A percentile compares a stretch with the other conserved stretches of the same genome.
Evolutionary conservation across 2,113 vertebrate genomes (phyloP).

Genomic region (Brachypteracias leptosomus): DNA sequence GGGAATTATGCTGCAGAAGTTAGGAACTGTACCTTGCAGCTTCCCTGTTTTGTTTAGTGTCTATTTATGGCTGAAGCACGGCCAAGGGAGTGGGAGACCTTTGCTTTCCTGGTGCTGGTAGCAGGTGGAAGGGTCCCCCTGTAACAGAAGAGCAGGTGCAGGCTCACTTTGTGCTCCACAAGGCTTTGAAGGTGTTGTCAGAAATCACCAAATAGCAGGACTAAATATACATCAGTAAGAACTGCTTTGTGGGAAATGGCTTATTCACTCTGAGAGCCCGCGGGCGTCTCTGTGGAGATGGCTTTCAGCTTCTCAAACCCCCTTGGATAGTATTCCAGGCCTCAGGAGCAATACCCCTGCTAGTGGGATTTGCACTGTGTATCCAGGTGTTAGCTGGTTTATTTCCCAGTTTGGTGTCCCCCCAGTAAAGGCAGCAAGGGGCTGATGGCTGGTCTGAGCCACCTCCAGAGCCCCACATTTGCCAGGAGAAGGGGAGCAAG

Average conservation of each 20-base stretch:
- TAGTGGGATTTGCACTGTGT: not conserved
- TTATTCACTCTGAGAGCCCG: not conserved
- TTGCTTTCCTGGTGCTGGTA: not conserved
- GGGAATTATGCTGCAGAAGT: not conserved
- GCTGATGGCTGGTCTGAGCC: not conserved
- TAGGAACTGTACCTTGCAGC: not conserved
- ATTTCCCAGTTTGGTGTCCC: not conserved
- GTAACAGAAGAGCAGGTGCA: not conserved
- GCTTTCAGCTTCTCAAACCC: no score
- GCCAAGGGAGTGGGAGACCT: not conserved
- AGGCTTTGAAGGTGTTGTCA: not conserved
- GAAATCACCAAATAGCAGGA: not conserved
- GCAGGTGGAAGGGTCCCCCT: not conserved
- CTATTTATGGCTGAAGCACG: not conserved
- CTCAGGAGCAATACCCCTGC: not conserved
- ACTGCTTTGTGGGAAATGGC: not conserved
- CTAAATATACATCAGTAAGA: not conserved
- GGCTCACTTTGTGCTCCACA: rapidly evolving
- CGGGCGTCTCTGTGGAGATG: no score
- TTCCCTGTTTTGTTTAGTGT: not conserved
- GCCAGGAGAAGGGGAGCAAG: not conserved
- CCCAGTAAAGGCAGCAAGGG: rapidly evolving
- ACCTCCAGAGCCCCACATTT: not conserved
- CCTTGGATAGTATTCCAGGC: no score
- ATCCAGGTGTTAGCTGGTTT: not conserved